A percentile compares a stretch with the other conserved stretches of the same genome.
phyloP scores from a whole-genome alignment of 2,113 vertebrate species.

The Axis porcinus region DNA sequence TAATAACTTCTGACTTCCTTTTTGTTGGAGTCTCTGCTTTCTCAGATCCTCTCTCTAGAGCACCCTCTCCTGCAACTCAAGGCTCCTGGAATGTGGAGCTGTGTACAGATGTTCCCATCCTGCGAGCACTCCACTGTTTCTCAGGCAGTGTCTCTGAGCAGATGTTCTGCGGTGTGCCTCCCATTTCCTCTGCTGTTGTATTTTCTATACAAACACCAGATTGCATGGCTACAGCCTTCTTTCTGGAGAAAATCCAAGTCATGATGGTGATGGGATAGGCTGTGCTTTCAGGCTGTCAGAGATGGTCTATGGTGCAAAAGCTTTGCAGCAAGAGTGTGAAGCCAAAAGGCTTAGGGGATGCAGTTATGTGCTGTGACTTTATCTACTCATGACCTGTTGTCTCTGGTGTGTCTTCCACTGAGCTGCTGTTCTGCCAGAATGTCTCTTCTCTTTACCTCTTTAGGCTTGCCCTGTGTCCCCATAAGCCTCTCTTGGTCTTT shows the following conservation, averaged over 20 bases:
- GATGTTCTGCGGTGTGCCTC: constrained; percentile 68
- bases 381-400: neutral
- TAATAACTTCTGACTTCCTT: neutral
- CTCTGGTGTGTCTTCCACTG: neutral
- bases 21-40: neutral
- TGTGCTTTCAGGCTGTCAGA: neutral
- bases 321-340: neutral
- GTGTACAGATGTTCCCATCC: constrained; percentile 38
- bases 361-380: neutral
- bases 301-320: neutral
- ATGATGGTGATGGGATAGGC: neutral
- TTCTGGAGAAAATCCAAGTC: constrained; percentile 63
- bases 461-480: neutral
- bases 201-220: constrained; percentile 75
- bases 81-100: neutral
- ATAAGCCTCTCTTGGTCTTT: neutral
- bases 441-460: neutral
- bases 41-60: neutral
- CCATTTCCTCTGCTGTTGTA: constrained; percentile 61
- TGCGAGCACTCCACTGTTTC: constrained; percentile 58
- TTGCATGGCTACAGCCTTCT: constrained; percentile 61
- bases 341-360: neutral
- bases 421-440: neutral
- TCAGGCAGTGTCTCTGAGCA: constrained; percentile 73
- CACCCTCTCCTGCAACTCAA: neutral